Evolutionary conservation across 2,113 vertebrate species (phyloP).

Genomic region (Platysternon megacephalum): DNA sequence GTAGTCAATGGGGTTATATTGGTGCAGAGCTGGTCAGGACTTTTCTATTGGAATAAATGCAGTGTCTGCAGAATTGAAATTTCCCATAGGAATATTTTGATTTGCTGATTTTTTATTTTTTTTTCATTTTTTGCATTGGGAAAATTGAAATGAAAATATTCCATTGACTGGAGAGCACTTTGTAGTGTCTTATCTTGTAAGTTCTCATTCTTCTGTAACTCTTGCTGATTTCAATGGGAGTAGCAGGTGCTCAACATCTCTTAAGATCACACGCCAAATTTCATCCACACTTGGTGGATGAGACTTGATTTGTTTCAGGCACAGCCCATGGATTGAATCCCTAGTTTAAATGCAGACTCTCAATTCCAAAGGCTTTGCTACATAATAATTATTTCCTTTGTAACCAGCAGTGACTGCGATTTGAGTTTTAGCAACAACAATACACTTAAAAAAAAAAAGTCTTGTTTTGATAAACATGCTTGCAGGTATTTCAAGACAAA

Average conservation of each 20-base stretch:
- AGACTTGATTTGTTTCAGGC: conserved; percentile 9
- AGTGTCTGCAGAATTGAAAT: no score
- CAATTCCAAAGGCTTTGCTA: background rate
- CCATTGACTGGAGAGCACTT: no score
- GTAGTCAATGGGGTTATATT: no score
- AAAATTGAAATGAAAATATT: no score
- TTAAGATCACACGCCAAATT: conserved; percentile 11
- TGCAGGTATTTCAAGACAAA: conserved; percentile 5
- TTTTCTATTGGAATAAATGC: no score
- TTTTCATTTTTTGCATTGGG: no score
- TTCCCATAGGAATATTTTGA: no score
- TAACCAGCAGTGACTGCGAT: background rate
- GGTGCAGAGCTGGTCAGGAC: no score
- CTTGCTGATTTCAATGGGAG: background rate
- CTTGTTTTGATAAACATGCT: background rate
- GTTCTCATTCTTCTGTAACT: background rate
- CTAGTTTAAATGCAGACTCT: conserved; percentile 26
- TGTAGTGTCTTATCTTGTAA: background rate
- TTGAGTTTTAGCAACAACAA: background rate
- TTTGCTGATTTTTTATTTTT: no score
- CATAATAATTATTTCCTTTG: conserved; percentile 24
- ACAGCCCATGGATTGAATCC: background rate
- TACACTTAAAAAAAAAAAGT: background rate
- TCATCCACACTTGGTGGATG: background rate
- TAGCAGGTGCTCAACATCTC: background rate